Conservation (phyloP, 2,888 invertebrate genomes). For the Diarsia mendica region DNA sequence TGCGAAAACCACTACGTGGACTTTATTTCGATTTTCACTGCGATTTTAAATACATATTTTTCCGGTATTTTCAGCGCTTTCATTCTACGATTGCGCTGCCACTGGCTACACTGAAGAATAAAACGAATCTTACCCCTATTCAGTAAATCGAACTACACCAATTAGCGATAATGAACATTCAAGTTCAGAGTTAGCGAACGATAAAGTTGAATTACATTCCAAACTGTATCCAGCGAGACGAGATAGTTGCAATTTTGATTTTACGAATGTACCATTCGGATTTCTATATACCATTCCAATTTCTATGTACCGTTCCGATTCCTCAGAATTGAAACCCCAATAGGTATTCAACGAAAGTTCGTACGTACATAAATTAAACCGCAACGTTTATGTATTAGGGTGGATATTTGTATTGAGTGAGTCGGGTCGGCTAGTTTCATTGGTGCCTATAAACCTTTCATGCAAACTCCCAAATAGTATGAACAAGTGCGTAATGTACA, state of each 20-base stretch:
- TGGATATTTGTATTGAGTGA: slow-evolving; percentile 78
- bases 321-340: slow-evolving; percentile 65
- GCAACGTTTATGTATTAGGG: slow-evolving; percentile 80
- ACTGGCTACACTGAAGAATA: slow-evolving; percentile 29
- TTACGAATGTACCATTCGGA: slow-evolving; percentile 58
- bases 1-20: slow-evolving; percentile 15
- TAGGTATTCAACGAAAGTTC: slow-evolving; percentile 73
- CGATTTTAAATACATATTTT: slow-evolving; percentile 24
- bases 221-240: slow-evolving; percentile 51
- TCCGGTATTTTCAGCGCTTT: slow-evolving; percentile 7
- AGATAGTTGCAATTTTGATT: slow-evolving; percentile 68
- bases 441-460: slow-evolving; percentile 82
- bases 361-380: slow-evolving; percentile 80
- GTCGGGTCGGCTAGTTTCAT: slow-evolving; percentile 81
- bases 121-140: slow-evolving; percentile 45
- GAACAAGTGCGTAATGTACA: slow-evolving; percentile 86
- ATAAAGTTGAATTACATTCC: slow-evolving; percentile 63
- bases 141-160: slow-evolving; percentile 55
- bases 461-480: slow-evolving; percentile 84
- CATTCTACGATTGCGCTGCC: slow-evolving; percentile 8
- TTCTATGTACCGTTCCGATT: slow-evolving; percentile 59
- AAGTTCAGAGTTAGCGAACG: slow-evolving; percentile 59
- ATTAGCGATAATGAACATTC: slow-evolving; percentile 63
- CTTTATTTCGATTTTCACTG: slow-evolving; percentile 14
- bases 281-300: slow-evolving; percentile 59